Evolutionary conservation across 2,888 invertebrate genomes (phyloP).

Genomic region (Sialis fuliginosa): DNA sequence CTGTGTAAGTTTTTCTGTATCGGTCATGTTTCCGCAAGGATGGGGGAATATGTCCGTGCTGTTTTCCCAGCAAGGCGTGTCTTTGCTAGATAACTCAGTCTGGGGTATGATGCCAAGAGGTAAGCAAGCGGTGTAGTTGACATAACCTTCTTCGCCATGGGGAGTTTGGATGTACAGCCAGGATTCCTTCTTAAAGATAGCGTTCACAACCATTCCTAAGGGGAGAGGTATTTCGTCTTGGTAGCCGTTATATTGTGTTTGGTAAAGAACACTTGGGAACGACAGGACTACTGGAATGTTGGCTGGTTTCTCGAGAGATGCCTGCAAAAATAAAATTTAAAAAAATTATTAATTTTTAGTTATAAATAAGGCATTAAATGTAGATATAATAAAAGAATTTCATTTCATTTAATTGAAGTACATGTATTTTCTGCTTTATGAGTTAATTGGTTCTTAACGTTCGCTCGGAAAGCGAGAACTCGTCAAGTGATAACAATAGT

Average conservation of each 20-base stretch:
- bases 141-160: conserved; percentile 70
- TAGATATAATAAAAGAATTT: too few species aligned
- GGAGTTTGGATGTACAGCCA: conserved; percentile 78
- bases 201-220: conserved; percentile 71
- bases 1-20: conserved; percentile 51
- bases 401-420: too few species aligned
- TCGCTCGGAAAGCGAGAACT: too few species aligned
- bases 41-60: conserved; percentile 65
- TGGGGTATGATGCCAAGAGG: conserved; percentile 45
- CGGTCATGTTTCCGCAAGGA: conserved; percentile 66
- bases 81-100: conserved; percentile 31
- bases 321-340: conserved; percentile 30
- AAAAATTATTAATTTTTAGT: too few species aligned
- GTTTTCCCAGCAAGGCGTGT: conserved; percentile 64
- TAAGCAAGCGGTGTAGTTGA: conserved; percentile 56
- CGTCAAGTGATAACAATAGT: too few species aligned
- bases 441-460: too few species aligned
- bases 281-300: conserved; percentile 73
- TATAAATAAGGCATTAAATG: too few species aligned
- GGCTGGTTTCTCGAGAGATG: conserved; percentile 61
- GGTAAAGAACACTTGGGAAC: conserved; percentile 53
- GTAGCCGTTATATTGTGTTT: conserved; percentile 51
- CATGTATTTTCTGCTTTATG: too few species aligned
- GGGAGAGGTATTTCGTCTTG: conserved; percentile 52
- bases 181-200: conserved; percentile 67